Base-by-base conservation (phyloP, 2,113 vertebrate genomes). In the Scomber colias region DNA sequence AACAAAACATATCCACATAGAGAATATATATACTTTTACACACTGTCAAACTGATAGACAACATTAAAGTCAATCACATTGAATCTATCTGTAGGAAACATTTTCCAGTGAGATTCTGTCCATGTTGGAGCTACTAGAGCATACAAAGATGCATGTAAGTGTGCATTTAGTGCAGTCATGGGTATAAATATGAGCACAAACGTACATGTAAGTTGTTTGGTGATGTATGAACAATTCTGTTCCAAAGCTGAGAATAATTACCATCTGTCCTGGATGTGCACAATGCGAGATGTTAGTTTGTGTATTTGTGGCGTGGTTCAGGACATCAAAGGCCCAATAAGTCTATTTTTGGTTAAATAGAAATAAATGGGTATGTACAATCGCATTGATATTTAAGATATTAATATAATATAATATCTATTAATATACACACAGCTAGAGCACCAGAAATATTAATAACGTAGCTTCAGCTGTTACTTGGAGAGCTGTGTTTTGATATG, bases 91-190 rank as follows among this genome's bases (percentile, higher is more conserved):
- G n/a, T 56, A 24, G 64, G 3, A 75, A 56, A 50, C 9, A 54
- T 40, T 70, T 49, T 31, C 6, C 46, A 74, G 4, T 13, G 13
- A 17, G 15, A 62, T 59, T 44, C 14, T 15, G 27, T 84, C 30
- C 63, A 2, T 65, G 9, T 65, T 8, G 61, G 72, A 79, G 21
- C 46, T n/a, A 82, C 67, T 57, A 40, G 80, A 86, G 87, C 62
- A 55, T 54, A 51, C 60, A 68, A 53, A 57, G 75, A 71, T 64
- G 11, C 55, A 75, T 61, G 51, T 46, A 67, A 79, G 77, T 8
- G 4, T 40, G 27, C 76, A 68, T 83, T 78, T 50, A 71, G 70
- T 84, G 71, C 83, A 76, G 70, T 74, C 77, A 82, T 81, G 88
- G 53, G 60, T 27, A 81, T 77, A 46, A 65, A 75, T 69, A 60